Percentiles rank a stretch among this genome's conserved stretches.
phyloP scores from a whole-genome alignment of 2,797 vertebrate genomes.

The Eutrigla gurnardus region DNA sequence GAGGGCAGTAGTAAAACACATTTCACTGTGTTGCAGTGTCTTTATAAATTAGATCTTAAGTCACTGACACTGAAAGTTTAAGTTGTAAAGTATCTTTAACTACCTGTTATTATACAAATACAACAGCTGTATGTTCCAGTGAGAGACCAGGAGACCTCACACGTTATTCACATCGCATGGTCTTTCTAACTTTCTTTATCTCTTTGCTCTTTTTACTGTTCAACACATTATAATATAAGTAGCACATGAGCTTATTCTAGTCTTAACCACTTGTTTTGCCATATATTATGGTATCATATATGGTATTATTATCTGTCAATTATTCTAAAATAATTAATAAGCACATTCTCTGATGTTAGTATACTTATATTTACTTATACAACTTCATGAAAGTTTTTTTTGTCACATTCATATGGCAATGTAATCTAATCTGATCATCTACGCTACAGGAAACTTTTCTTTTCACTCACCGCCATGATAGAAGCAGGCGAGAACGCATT shows the following conservation, averaged over 20 bases:
- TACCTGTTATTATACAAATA: conserved; percentile 20
- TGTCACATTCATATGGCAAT: conserved; percentile 32
- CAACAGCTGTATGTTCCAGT: conserved; percentile 16
- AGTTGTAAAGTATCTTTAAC: neutral
- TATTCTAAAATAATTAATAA: conserved; percentile 7
- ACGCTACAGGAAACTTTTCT: conserved; percentile 8
- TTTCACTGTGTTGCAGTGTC: neutral
- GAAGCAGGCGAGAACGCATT: conserved; percentile 27
- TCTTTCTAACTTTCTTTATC: conserved; percentile 51
- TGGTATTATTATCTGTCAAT: conserved; percentile 14
- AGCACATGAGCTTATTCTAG: conserved; percentile 1
- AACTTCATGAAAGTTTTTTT: conserved; percentile 17
- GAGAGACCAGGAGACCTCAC: conserved; percentile 23
- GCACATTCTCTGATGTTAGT: neutral
- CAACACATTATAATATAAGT: conserved; percentile 5
- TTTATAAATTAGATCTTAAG: neutral
- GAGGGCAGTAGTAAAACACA: conserved; percentile 54
- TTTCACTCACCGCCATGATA: conserved; percentile 4
- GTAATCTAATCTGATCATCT: conserved; percentile 47
- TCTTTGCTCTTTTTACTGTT: conserved; percentile 17
- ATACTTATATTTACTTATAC: neutral
- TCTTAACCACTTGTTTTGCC: conserved; percentile 10
- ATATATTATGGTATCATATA: conserved; percentile 20
- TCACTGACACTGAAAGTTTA: neutral
- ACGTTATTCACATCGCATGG: conserved; percentile 45